Evolutionary conservation across 1,140 invertebrate genomes (phyloP), one percentile per base, ranked within the genome.

Genomic region (Sycophaga agraensis): DNA sequence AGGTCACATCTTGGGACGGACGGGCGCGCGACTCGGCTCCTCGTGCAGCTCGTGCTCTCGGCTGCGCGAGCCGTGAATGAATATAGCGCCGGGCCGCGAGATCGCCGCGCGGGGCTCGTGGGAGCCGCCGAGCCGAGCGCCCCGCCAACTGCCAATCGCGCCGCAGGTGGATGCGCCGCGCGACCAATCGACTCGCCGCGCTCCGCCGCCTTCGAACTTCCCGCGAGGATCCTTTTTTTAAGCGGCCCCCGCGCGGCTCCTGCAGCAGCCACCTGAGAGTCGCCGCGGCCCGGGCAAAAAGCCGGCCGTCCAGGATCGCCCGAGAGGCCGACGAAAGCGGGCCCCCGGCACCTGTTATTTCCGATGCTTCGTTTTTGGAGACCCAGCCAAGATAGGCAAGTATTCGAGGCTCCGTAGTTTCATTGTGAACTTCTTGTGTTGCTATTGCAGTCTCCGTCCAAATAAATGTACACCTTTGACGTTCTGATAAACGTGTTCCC

Each of bases 11-110:
- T 55, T 57, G 51, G 12, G 9, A 24, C 2, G 12, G 12, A 21
- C 7, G 51, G 8, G 37, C 21, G 51, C 37, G 42, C 53, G 39
- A n/a, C 34, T 24, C 39, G 51, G 26, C 24, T 24, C 16, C 19
- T 53, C 12, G 31, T 39, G 37, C 28, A 22, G n/a, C 11, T 35
- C 45, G 19, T 42, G 26, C 46, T 35, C 57, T 51, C 48, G 39
- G 57, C 39, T 21, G 43, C 46, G 57, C 48, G 57, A 31, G 19
- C 57, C 37, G 57, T 51, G 57, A 51, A 59, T 59, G 57, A 59
- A 46, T 34, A n/a, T n/a, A n/a, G 56, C 34, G 22, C 28, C 42
- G 2, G 40, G 14, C n/a, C 40, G 40, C n/a, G 17, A 14, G 2
- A 2, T n/a, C 12, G 43, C 22, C 22, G 43, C 43, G n/a, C 12